Base-by-base conservation (phyloP, 2,888 invertebrate genomes). In the Tanaodytes sp. region DNA sequence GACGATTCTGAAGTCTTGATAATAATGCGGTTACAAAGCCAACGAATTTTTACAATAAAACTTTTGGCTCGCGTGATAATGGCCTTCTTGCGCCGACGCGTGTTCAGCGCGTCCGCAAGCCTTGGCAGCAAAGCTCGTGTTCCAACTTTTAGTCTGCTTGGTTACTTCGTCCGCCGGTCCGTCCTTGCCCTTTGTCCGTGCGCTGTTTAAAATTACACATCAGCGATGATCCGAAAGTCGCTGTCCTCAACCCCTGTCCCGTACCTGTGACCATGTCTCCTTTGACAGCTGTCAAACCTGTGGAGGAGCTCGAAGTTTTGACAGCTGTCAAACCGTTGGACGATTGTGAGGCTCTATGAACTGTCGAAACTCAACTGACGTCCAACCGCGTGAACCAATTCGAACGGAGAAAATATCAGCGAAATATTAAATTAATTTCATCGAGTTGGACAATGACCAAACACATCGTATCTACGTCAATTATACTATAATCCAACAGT, bases 91-190 rank as follows among this genome's bases (percentile, higher is more conserved):
- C 81, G 81, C 82, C 79, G 73, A 79, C 82, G 82, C 79, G 73
- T 67, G 73, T 61, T 71, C 69, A 11, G 61, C 71, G 75, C 73
- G 76, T 77, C 69, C 69, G 75, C 75, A 72, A 73, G 75, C 70
- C 64, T 70, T 73, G 75, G 76, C 79, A 80, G 79, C 79, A 80
- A 81, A 80, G 79, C 77, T 75, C 77, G 79, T 78, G 79, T 78
- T 80, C 78, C 78, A 80, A 80, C 76, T 78, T 76, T 80, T 80
- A 82, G 82, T 82, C 78, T 78, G 78, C 69, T 74, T 72, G 77
- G 79, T 78, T 74, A 77, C 77, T 79, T 78, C 79, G 79, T 78
- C 74, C 78, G 77, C 77, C 77, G 78, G 79, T 78, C 74, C 78
- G 77, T 78, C 77, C 75, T 79, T 74, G 76, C 77, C 75, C 75